phyloP scores from a whole-genome alignment of 2,888 invertebrate genomes.

The Eilema sororculum region DNA sequence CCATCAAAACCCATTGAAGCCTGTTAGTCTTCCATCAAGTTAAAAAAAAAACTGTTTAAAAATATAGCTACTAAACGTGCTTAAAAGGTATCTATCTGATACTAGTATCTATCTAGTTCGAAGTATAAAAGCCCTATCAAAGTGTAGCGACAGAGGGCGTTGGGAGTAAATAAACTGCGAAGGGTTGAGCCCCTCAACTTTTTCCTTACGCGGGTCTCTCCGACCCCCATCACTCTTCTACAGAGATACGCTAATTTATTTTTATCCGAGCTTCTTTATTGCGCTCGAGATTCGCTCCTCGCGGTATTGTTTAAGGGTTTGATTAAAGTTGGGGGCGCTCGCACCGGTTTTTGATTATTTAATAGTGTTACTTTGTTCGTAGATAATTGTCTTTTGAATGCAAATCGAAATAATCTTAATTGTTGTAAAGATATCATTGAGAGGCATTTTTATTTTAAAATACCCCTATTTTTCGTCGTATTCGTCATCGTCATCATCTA shows the following conservation, averaged over 20 bases:
- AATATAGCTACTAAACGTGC: neutral
- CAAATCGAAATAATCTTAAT: conserved; percentile 43
- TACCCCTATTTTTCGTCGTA: neutral
- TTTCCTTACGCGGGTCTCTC: conserved; percentile 66
- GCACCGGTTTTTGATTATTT: conserved; percentile 49
- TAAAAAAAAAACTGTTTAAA: too few relatives aligned
- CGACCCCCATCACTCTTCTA: conserved; percentile 79
- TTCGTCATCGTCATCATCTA: neutral
- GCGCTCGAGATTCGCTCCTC: conserved; percentile 69
- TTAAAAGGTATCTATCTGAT: neutral
- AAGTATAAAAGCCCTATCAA: conserved; percentile 73
- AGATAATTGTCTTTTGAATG: conserved; percentile 48
- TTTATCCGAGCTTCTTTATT: conserved; percentile 80
- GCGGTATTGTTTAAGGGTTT: conserved; percentile 75
- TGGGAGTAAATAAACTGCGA: conserved; percentile 72
- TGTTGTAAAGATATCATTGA: conserved; percentile 20
- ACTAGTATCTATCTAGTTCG: conserved; percentile 22
- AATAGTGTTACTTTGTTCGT: conserved; percentile 44
- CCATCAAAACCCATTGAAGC: neutral
- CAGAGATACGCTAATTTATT: conserved; percentile 82
- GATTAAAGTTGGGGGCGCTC: conserved; percentile 63
- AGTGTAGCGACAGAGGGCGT: conserved; percentile 65
- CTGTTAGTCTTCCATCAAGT: neutral
- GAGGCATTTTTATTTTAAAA: conserved; percentile 10
- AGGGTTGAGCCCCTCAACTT: conserved; percentile 82